Conservation (phyloP, 2,888 invertebrate genomes). For the Drosophila mimica region DNA sequence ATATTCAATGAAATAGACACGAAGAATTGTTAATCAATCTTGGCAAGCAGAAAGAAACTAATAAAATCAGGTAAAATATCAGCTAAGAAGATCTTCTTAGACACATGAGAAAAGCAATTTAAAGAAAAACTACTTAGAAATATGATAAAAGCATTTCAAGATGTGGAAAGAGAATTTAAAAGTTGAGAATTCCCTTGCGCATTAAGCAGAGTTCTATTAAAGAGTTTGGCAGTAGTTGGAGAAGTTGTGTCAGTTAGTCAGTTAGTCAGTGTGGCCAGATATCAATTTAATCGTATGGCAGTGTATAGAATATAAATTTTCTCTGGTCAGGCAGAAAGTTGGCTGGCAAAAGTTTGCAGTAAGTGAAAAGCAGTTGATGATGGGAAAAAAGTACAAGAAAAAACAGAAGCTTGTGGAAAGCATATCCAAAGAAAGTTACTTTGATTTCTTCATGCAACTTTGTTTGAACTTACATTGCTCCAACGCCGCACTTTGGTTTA, state of each 20-base stretch:
- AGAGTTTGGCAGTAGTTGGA: not conserved
- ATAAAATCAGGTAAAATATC: not conserved
- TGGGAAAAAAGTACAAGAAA: conserved; percentile 24
- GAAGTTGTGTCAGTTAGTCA: not conserved
- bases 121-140: not conserved
- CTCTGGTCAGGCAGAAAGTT: conserved; percentile 47
- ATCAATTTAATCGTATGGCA: conserved; percentile 24
- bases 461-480: conserved; percentile 67
- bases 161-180: not conserved
- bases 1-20: too few relatives aligned
- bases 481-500: conserved; percentile 48
- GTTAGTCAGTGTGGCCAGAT: not conserved
- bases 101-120: not conserved
- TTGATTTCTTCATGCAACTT: conserved; percentile 75
- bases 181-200: not conserved
- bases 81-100: not conserved
- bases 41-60: not conserved
- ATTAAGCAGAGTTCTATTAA: not conserved
- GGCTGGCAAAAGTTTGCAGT: conserved; percentile 68
- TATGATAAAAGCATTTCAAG: not conserved
- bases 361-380: conserved; percentile 75
- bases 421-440: conserved; percentile 64
- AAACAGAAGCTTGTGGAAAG: conserved; percentile 20
- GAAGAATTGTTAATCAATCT: not conserved
- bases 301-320: conserved; percentile 56